Percentiles rank a stretch among this genome's conserved stretches.
phyloP scores from a whole-genome alignment of 2,797 vertebrate genomes.

The Schizopygopsis malacanthus region DNA sequence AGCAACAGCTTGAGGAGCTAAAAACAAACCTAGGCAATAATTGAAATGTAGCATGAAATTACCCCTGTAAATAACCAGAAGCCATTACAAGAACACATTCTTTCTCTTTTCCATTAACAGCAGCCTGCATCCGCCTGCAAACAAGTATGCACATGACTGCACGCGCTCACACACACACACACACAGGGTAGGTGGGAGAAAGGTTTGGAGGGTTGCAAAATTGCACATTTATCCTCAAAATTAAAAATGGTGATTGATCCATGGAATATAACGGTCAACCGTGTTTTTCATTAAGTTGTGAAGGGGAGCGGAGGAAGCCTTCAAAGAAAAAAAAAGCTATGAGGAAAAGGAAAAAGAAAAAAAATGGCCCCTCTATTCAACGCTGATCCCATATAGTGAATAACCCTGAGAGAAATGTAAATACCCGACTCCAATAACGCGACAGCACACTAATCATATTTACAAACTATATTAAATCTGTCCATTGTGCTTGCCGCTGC shows the following conservation, averaged over 20 bases:
- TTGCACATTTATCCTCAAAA: slow-evolving; percentile 85
- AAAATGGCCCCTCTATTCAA: slow-evolving; percentile 87
- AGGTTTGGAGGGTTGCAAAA: slow-evolving; percentile 81
- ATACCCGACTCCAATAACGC: slow-evolving; percentile 96
- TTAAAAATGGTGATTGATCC: slow-evolving; percentile 93
- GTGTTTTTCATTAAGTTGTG: slow-evolving; percentile 93
- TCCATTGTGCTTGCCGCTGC: slow-evolving; percentile 92
- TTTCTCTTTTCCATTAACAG: slow-evolving; percentile 84
- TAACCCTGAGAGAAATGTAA: slow-evolving; percentile 98
- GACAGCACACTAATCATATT: slow-evolving; percentile 99
- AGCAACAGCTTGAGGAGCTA: slow-evolving; percentile 87
- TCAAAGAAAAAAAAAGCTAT: slow-evolving; percentile 70
- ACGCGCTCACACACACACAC: slow-evolving; percentile 50
- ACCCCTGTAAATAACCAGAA: slow-evolving; percentile 97
- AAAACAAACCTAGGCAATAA: slow-evolving; percentile 98
- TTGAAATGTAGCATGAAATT: slow-evolving; percentile 99
- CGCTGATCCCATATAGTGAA: slow-evolving; percentile 92
- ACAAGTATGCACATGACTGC: slow-evolving; percentile 48
- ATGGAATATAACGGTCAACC: slow-evolving; percentile 90
- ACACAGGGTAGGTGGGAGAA: slow-evolving; percentile 68
- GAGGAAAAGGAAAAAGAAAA: slow-evolving; percentile 78
- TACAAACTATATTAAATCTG: slow-evolving; percentile 99
- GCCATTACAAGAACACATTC: slow-evolving; percentile 90
- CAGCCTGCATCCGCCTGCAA: slow-evolving; percentile 67
- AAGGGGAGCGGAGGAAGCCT: slow-evolving; percentile 71